Conservation (phyloP, 2,888 invertebrate species). For the Chelonus formosanus region DNA sequence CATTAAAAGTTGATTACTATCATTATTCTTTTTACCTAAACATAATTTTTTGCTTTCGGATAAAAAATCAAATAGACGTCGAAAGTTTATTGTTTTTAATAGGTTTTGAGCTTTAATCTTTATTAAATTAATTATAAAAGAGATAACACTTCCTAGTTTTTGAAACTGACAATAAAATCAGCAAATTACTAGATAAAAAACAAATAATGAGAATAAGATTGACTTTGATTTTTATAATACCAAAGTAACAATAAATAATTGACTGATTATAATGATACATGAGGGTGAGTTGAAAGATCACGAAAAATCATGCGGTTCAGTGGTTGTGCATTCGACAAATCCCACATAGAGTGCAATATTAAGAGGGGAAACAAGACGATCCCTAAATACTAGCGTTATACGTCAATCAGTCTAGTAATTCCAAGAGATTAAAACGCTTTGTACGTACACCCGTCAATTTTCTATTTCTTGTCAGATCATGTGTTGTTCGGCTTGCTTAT, state of each 20-base stretch:
- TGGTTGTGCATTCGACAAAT: constrained; percentile 39
- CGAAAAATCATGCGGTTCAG: constrained; percentile 28
- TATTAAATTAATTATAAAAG: too few species aligned
- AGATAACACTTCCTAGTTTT: too few species aligned
- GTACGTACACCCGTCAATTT: constrained; percentile 23
- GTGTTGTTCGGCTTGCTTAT: neutral
- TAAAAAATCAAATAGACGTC: too few species aligned
- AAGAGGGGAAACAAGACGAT: constrained; percentile 27
- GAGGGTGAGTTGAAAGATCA: constrained; percentile 22
- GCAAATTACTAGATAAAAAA: too few species aligned
- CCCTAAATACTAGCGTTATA: constrained; percentile 43
- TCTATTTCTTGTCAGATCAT: constrained; percentile 20
- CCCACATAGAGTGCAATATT: constrained; percentile 31
- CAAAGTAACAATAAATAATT: constrained; percentile 6
- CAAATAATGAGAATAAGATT: too few species aligned
- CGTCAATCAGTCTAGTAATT: constrained; percentile 56
- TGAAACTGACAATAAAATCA: too few species aligned
- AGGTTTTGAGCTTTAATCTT: too few species aligned
- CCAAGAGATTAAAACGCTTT: constrained; percentile 53
- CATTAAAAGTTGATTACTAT: too few species aligned
- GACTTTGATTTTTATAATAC: too few species aligned
- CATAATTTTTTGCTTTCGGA: too few species aligned
- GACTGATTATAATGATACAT: constrained; percentile 13
- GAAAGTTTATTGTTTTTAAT: too few species aligned
- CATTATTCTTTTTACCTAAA: too few species aligned